Evolutionary conservation across 2,797 vertebrate genomes (phyloP).

Genomic region (Anomalospiza imberbis): DNA sequence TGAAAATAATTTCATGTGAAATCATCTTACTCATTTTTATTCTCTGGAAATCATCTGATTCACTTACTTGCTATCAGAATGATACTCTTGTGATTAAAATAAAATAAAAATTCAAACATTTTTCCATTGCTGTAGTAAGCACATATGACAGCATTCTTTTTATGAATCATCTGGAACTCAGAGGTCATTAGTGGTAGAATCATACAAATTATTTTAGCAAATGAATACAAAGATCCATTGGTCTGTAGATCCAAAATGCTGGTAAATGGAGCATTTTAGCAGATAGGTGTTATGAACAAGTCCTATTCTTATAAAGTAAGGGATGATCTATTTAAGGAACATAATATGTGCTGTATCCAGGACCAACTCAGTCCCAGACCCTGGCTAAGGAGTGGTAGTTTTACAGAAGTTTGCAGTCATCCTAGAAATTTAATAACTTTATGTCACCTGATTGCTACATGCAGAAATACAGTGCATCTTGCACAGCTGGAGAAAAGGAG

Average conservation of each 20-base stretch:
- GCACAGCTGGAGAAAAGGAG: neutral
- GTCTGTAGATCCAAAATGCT: neutral
- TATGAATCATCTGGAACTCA: neutral
- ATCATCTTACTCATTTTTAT: neutral
- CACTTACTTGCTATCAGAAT: neutral
- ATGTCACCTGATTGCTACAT: neutral
- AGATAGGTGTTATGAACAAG: neutral
- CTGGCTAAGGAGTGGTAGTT: neutral
- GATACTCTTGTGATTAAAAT: neutral
- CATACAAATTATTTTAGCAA: neutral
- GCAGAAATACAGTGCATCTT: neutral
- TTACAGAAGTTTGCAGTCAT: neutral
- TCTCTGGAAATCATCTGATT: neutral
- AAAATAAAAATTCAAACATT: neutral
- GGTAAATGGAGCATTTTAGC: neutral
- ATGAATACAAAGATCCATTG: neutral
- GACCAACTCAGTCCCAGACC: neutral
- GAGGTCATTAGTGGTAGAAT: neutral
- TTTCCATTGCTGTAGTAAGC: neutral
- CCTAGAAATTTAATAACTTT: neutral
- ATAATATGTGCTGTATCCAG: neutral
- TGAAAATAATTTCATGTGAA: neutral
- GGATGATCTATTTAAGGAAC: neutral
- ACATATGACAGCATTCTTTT: neutral
- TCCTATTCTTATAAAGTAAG: neutral